These are phyloP conservation scores for Eilema caniola DNA, from an alignment of 2,888 invertebrate species.

Conservation along the genomic window DNA sequence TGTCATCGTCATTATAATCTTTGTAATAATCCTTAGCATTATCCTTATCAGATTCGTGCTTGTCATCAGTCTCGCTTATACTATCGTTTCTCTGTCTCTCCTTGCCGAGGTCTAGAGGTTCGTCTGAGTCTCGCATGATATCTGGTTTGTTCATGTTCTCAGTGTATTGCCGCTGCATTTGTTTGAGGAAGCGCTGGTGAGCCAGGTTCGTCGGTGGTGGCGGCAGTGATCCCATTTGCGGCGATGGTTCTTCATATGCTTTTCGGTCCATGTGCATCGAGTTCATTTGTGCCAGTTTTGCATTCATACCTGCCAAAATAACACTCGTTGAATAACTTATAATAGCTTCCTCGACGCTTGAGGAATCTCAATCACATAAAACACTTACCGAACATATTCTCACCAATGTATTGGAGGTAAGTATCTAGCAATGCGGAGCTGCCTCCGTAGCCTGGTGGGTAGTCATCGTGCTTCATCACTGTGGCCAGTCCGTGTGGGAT, in stretches of 20 bases:
- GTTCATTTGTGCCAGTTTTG: constrained; percentile 92
- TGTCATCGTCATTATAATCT: constrained; percentile 70
- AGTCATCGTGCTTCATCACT: constrained; percentile 89
- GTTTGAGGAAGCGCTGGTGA: constrained; percentile 88
- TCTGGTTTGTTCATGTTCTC: constrained; percentile 86
- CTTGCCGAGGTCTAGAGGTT: constrained; percentile 86
- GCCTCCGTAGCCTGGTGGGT: constrained; percentile 90
- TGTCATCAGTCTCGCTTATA: constrained; percentile 77
- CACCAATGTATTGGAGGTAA: constrained; percentile 95
- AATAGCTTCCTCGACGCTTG: background rate
- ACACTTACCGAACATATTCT: constrained; percentile 90
- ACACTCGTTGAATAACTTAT: background rate
- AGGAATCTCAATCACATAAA: background rate
- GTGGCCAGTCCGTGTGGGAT: constrained; percentile 87
- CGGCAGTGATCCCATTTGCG: constrained; percentile 85
- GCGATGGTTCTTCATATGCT: constrained; percentile 87
- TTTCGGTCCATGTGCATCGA: constrained; percentile 86
- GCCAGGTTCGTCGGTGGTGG: constrained; percentile 82
- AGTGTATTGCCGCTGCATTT: constrained; percentile 88
- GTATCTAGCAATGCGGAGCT: constrained; percentile 94
- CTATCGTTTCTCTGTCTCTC: constrained; percentile 78
- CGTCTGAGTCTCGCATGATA: constrained; percentile 85
- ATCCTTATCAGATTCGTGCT: constrained; percentile 86
- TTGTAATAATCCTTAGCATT: constrained; percentile 71
- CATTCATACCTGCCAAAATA: constrained; percentile 88